A percentile compares a stretch with the other conserved stretches of the same genome.
Evolutionary conservation across 1,140 invertebrate species (phyloP).

Genomic region (Neodiprion fabricii): DNA sequence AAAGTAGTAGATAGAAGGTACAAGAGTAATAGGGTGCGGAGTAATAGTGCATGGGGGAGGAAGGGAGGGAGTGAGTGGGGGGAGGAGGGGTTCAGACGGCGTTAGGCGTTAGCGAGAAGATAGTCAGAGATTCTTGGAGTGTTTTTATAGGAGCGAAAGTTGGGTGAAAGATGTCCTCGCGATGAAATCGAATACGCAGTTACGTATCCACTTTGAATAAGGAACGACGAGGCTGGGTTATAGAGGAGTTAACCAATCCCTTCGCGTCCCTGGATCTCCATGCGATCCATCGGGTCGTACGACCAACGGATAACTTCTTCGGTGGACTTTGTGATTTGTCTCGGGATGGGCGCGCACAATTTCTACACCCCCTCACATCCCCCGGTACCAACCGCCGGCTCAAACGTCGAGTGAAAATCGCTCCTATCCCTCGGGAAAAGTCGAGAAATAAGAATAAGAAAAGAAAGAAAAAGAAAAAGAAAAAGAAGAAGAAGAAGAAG

Average conservation of each 20-base stretch:
- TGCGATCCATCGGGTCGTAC: too few species aligned
- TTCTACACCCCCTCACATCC: too few species aligned
- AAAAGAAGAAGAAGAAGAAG: too few species aligned
- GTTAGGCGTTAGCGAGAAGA: neutral
- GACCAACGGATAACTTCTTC: neutral
- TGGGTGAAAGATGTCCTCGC: neutral
- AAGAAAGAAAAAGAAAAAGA: too few species aligned
- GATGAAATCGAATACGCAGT: neutral
- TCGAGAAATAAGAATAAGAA: too few species aligned
- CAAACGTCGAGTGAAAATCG: too few species aligned
- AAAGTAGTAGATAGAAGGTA: slow-evolving; percentile 27
- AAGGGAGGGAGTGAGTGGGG: neutral
- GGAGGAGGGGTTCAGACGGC: neutral
- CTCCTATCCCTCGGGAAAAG: too few species aligned
- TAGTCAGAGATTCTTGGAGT: neutral
- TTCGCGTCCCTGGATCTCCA: too few species aligned
- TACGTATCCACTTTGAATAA: neutral
- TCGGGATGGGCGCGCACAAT: too few species aligned
- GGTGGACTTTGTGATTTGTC: neutral
- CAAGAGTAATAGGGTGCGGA: slow-evolving; percentile 19
- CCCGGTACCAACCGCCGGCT: too few species aligned
- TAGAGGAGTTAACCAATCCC: too few species aligned
- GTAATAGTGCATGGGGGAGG: neutral
- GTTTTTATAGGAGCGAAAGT: neutral
- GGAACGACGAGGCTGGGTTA: neutral